Evolutionary conservation across 2,113 vertebrate genomes (phyloP).

Genomic region (Serinus canaria): DNA sequence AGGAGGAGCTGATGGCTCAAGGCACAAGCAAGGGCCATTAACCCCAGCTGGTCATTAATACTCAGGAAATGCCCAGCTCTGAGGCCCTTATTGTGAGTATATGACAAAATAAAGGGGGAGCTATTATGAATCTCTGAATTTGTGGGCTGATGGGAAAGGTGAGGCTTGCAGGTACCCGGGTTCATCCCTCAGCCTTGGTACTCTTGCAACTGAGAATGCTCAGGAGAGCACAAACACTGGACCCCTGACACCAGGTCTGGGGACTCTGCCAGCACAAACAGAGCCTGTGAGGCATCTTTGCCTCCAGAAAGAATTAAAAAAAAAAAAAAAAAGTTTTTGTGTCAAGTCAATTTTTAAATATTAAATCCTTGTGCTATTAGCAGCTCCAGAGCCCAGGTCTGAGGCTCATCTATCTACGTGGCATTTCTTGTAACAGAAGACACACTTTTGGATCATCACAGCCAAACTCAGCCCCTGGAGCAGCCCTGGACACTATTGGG

Average conservation of each 20-base stretch:
- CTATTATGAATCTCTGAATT: conserved; percentile 42
- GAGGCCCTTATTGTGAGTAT: conserved; percentile 47
- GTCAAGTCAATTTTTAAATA: background rate
- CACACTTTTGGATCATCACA: background rate
- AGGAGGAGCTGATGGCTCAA: conserved; percentile 68
- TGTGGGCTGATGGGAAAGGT: background rate
- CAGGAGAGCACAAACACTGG: background rate
- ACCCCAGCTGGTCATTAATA: conserved; percentile 76
- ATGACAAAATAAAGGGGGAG: conserved; percentile 62
- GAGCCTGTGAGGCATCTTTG: background rate
- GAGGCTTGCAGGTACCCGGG: background rate
- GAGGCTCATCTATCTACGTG: background rate
- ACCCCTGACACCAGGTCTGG: background rate
- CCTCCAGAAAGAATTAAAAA: background rate
- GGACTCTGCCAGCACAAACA: background rate
- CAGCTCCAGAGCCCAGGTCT: background rate
- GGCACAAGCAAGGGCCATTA: conserved; percentile 73
- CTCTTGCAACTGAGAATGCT: background rate
- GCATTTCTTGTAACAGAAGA: accelerated
- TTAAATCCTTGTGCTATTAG: background rate
- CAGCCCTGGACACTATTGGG: background rate
- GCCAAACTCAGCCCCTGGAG: background rate
- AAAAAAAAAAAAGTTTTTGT: background rate
- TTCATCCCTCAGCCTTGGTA: conserved; percentile 12
- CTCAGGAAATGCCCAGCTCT: conserved; percentile 65